Evolutionary conservation across 2,797 vertebrate genomes (phyloP), one percentile per base, ranked within the genome.

Genomic region (Nyctalus aviator): DNA sequence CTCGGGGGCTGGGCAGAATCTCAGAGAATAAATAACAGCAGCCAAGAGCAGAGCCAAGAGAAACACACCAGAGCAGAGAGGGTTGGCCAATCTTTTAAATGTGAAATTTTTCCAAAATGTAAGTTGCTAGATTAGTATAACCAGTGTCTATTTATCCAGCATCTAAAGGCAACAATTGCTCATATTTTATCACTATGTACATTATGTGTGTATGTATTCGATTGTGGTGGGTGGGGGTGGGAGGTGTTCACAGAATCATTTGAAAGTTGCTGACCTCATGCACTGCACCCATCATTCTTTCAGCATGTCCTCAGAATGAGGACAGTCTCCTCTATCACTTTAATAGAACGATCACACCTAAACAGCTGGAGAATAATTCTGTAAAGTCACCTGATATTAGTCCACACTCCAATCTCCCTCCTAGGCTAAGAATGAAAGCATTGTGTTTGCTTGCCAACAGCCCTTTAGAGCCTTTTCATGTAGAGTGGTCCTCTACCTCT

Each of bases 1-100:
- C 59, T 37, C 32, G 18, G 18, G 41, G 8, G 18, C 66, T 57
- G 32, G 79, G n/a, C 30, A 69, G 71, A 69, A 62, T 81, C 71
- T 91, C 15, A 18, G 41, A 84, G 55, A 91, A 81, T 77, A 72
- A 92, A 66, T n/a, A 92, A 89, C 9, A 48, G 53, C 57, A 90
- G 44, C 66, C 12, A 72, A 94, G 92, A 82, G 15, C 37, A 44
- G 81, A 75, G 4, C 55, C 46, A n/a, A 71, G 77, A 73, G 37
- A 64, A 92, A 41, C 6, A n/a, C 30, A 46, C 8, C 27, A 83
- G 6, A 37, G 55, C 6, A 11, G 27, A 88, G 18, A 30, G 35
- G 53, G 7, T 48, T 77, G 82, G 44, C 21, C 62, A 21, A 64
- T 41, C 10, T 55, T 85, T 81, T 75, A n/a, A 66, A 94, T 18